A percentile compares a stretch with the other conserved stretches of the same genome.
phyloP scores from a whole-genome alignment of 2,797 vertebrate species.

The Sebastes minor region DNA sequence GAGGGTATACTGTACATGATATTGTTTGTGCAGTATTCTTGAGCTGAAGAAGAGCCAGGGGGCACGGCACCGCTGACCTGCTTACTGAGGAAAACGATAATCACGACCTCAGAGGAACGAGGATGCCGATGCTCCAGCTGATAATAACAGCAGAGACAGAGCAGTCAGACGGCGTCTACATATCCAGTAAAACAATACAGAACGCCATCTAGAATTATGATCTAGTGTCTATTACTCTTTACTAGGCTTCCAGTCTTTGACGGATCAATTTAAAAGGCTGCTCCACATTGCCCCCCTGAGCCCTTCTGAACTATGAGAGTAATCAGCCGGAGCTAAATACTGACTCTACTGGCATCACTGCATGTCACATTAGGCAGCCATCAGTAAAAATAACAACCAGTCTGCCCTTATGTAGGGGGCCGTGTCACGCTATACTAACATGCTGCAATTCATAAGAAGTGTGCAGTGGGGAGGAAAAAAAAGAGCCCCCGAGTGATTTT shows the following conservation, averaged over 20 bases:
- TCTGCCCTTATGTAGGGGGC: conserved; percentile 67
- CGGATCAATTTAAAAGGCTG: conserved; percentile 71
- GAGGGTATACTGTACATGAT: conserved; percentile 37
- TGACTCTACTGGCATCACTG: conserved; percentile 70
- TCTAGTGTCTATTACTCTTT: conserved; percentile 16
- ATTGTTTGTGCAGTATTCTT: conserved; percentile 55
- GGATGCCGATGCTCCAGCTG: conserved; percentile 34
- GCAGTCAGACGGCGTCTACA: conserved; percentile 1
- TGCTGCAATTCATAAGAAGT: conserved; percentile 36
- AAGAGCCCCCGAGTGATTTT: neutral
- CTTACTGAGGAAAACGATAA: conserved; percentile 67
- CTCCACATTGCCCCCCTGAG: conserved; percentile 49
- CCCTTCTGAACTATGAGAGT: conserved; percentile 74
- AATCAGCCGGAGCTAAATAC: conserved; percentile 78
- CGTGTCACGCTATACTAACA: conserved; percentile 69
- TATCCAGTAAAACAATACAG: conserved; percentile 32
- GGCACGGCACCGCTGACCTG: conserved; percentile 75
- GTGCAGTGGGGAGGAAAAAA: conserved; percentile 30
- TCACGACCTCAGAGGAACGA: conserved; percentile 63
- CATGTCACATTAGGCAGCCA: conserved; percentile 76
- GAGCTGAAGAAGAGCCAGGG: conserved; percentile 60
- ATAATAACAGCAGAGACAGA: conserved; percentile 29
- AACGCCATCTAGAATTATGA: conserved; percentile 27
- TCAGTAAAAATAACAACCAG: conserved; percentile 84
- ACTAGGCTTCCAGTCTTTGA: conserved; percentile 39